Base-by-base conservation (phyloP, 2,797 vertebrate species). In the Galagoides demidoff region DNA sequence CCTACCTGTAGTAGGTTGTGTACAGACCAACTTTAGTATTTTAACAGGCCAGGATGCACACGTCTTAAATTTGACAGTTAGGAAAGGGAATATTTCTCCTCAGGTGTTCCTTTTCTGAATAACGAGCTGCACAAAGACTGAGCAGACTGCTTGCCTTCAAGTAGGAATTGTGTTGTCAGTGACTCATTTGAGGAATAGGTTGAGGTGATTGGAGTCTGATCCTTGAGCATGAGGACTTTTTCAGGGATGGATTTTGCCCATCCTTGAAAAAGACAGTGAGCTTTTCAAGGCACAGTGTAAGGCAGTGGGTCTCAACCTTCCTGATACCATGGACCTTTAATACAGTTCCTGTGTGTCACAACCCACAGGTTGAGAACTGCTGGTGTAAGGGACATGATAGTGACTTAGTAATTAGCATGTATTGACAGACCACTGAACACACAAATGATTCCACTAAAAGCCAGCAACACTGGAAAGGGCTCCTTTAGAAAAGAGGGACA, bases 51-150 rank as follows among this genome's bases (percentile, higher is more conserved):
- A 70, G 19, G 52, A 95, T 82, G 82, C 45, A 61, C 7, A 29
- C 29, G 66, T 83, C 85, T 95, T 78, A 68, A 82, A 68, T 68
- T 25, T 88, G 85, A 90, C 74, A 78, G 27, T 90, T 82, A 92
- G 81, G 73, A 77, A 81, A 86, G 78, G n/a, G 73, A 49, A 3
- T 39, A 22, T 85, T 70, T 85, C 57, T 90, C 34, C 29, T 57
- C 34, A 1, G 19, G 5, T 57, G 66, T 79, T 49, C 22, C 49
- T 77, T 59, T 77, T 25, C 64, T 20, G 37, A 89, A 43, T 11
- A 61, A 39, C 25, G 43, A 37, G 3, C 5, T 57, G 9, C 25
- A 34, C 22, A 23, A 70, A 92, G 68, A 52, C 63, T 29, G 39
- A 45, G 12, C 6, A 27, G 7, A 27, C 2, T 0, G 0, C 34